A percentile compares a stretch with the other conserved stretches of the same genome.
These are phyloP conservation scores for Reinhardtius hippoglossoides DNA, from an alignment of 2,113 vertebrate genomes.

Conservation along the genomic window DNA sequence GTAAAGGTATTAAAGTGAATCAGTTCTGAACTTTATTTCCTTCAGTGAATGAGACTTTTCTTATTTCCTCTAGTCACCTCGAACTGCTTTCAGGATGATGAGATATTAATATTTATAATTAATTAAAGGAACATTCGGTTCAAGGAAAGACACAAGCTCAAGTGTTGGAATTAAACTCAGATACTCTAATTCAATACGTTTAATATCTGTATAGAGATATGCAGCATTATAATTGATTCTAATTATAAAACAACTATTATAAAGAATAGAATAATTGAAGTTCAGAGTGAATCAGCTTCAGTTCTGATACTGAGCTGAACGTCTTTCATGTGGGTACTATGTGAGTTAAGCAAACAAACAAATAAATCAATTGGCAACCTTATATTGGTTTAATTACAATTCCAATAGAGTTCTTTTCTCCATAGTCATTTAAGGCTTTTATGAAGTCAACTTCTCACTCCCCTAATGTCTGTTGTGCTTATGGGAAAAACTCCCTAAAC, in stretches of 20 bases:
- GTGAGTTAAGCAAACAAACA: background rate
- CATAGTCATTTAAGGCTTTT: conserved; percentile 38
- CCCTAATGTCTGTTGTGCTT: conserved; percentile 42
- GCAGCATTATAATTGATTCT: background rate
- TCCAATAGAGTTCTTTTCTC: conserved; percentile 30
- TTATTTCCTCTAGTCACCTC: background rate
- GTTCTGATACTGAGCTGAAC: background rate
- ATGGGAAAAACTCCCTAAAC: conserved; percentile 55
- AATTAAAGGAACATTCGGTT: too few species aligned
- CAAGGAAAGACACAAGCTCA: background rate
- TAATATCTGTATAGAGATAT: background rate
- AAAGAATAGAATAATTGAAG: background rate
- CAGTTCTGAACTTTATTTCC: background rate
- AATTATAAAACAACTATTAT: background rate
- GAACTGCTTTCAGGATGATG: background rate
- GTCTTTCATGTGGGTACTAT: background rate
- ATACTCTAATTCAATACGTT: background rate
- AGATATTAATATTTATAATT: background rate
- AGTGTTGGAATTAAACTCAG: background rate
- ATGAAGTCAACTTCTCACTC: conserved; percentile 51
- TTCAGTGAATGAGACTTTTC: background rate
- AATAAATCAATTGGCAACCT: conserved; percentile 9
- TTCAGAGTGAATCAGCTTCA: background rate
- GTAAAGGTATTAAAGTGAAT: background rate
- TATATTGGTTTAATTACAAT: conserved; percentile 33